Conservation (phyloP, 2,888 invertebrate species). For the Ophraella communa region DNA sequence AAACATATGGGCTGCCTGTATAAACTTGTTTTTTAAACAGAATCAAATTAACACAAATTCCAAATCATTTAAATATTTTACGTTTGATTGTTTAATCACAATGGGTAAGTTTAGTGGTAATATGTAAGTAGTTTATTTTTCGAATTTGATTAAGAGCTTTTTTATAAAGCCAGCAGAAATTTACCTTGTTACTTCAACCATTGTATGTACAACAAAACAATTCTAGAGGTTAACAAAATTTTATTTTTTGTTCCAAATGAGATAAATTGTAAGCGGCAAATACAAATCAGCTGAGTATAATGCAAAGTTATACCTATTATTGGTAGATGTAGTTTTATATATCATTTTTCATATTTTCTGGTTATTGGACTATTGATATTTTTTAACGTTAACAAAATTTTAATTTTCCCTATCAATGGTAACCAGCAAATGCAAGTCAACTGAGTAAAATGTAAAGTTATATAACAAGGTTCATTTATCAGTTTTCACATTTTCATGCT, state of each 20-base stretch:
- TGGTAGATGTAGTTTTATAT: too few relatives aligned
- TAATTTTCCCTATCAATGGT: too few relatives aligned
- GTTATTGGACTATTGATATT: too few relatives aligned
- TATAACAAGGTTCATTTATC: too few relatives aligned
- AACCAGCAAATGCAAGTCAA: too few relatives aligned
- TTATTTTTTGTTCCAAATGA: neutral
- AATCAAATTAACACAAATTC: conserved; percentile 15
- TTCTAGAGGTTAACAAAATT: neutral
- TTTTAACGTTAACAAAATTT: too few relatives aligned
- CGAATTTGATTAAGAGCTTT: neutral
- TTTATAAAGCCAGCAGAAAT: too few relatives aligned
- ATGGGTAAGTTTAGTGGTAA: neutral
- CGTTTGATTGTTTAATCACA: conserved; percentile 4
- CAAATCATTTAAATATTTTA: neutral
- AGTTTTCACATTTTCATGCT: too few relatives aligned
- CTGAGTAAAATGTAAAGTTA: too few relatives aligned
- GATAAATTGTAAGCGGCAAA: neutral
- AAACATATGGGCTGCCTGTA: neutral
- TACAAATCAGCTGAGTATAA: neutral
- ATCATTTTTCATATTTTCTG: too few relatives aligned
- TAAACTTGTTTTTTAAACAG: neutral
- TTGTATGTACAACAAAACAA: neutral
- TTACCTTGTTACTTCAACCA: neutral
- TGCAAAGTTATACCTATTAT: neutral
- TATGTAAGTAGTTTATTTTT: too few relatives aligned